phyloP scores from a whole-genome alignment of 2,113 vertebrate genomes.

The Verasper variegatus region DNA sequence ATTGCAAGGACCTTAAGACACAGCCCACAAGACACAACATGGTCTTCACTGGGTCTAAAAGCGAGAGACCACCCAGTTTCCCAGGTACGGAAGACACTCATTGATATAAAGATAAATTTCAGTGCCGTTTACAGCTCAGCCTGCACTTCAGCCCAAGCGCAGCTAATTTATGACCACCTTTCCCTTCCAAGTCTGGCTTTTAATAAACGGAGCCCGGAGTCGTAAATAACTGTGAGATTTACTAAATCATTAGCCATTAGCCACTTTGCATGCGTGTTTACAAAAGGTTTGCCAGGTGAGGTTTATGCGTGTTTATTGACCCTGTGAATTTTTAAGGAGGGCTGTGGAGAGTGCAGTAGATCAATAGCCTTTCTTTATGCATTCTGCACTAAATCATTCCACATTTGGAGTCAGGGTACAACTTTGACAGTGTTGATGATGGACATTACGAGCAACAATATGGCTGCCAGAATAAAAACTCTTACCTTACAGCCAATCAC shows the following conservation, averaged over 20 bases:
- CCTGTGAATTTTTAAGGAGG: conserved; percentile 65
- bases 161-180: conserved; percentile 59
- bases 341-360: conserved; percentile 51
- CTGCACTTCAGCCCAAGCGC: conserved; percentile 16
- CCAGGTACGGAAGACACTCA: conserved; percentile 24
- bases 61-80: conserved; percentile 4
- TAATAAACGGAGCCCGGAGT: conserved; percentile 56
- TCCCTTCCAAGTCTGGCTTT: conserved; percentile 50
- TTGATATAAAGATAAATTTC: conserved; percentile 50
- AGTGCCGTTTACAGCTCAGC: conserved; percentile 44
- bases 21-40: conserved; percentile 31
- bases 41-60: conserved; percentile 1
- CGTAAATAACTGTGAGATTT: conserved; percentile 64
- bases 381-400: conserved; percentile 55
- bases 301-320: conserved; percentile 65
- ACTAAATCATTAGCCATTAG: conserved; percentile 71
- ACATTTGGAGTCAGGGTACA: conserved; percentile 31
- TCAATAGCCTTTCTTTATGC: conserved; percentile 60
- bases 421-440: conserved; percentile 31
- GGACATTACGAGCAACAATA: conserved; percentile 38
- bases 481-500: background rate
- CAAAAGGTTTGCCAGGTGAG: conserved; percentile 63
- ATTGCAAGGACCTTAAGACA: conserved; percentile 39
- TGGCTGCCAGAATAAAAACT: conserved; percentile 36
- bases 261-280: conserved; percentile 50